Conservation (phyloP, 2,888 invertebrate species). For the Drosophila histrio region DNA sequence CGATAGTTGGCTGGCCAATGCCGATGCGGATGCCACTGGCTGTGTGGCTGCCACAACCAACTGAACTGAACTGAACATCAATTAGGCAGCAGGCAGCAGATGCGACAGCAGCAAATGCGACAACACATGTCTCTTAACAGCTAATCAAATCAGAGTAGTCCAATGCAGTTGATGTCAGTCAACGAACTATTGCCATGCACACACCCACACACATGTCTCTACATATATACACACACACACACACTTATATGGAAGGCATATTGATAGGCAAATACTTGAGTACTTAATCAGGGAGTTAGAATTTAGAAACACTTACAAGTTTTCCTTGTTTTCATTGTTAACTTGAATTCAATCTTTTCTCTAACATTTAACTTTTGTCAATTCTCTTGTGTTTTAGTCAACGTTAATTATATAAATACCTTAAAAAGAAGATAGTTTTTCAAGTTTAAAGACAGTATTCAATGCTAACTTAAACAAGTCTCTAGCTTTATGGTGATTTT, state of each 20-base stretch:
- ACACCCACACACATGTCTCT: neutral
- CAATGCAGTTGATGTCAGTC: slow-evolving; percentile 4
- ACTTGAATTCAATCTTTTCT: neutral
- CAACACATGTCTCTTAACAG: slow-evolving; percentile 28
- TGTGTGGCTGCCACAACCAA: slow-evolving; percentile 12
- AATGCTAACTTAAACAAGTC: no score
- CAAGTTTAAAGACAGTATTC: no score
- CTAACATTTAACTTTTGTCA: no score
- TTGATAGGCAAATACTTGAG: neutral
- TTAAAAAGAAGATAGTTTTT: no score
- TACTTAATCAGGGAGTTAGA: slow-evolving; percentile 2
- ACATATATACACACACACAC: neutral
- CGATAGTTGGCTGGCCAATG: slow-evolving; percentile 26
- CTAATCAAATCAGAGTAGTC: slow-evolving; percentile 36
- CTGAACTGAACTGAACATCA: slow-evolving; percentile 19
- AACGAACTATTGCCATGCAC: slow-evolving; percentile 2
- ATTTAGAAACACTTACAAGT: neutral
- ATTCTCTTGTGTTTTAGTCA: no score
- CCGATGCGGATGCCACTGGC: slow-evolving; percentile 12
- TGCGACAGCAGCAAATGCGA: neutral
- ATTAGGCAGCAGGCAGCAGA: slow-evolving; percentile 25
- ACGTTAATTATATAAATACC: no score
- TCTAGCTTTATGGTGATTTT: no score
- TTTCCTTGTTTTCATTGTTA: neutral
- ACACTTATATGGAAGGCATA: neutral